Evolutionary conservation across 2,888 invertebrate genomes (phyloP), one percentile per base, ranked within the genome.

Genomic region (Epinotia demarniana): DNA sequence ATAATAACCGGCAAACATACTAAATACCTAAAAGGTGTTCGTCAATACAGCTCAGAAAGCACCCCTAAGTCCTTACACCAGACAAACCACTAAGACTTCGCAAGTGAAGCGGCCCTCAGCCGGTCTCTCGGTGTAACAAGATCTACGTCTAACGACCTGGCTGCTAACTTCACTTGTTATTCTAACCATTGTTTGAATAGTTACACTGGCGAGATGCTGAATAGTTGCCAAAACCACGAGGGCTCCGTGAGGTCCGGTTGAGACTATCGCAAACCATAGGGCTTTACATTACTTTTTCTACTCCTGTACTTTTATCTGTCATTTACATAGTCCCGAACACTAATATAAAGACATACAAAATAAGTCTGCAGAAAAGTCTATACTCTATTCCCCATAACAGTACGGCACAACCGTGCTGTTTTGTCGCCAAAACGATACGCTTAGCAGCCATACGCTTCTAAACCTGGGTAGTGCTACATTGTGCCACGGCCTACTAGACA

Each of bases 171-270:
- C 13, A 53, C 55, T 63, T 43, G 70, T 63, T 67, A 73, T 67
- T 60, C 66, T 53, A 60, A 57, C 60, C 73, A 73, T 73, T 67
- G 73, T 73, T 73, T 16, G 39, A 53, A 73, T 71, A 62, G 70
- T 71, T 67, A 57, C 27, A 13, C 23, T 63, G 18, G 60, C 62
- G 72, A 39, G 58, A 27, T 23, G 11, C 58, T 23, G 60, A 13
- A 49, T 58, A 70, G 58, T 70, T 70, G 13, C 43, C 46, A 49
- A 58, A 64, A 58, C 63, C 57, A 33, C 39, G 23, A 9, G 43
- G 64, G 12, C 16, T 16, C 53, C 16, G n/a, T 46, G 53, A 53
- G 53, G n/a, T n/a, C 53, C 4, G 53, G 53, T 53, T 33, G 33
- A 23, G 1, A 16, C 16, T 27, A 12, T 58, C 23, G 27, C 13